Conservation (phyloP, 2,888 invertebrate species). For the Cantharis nigra region DNA sequence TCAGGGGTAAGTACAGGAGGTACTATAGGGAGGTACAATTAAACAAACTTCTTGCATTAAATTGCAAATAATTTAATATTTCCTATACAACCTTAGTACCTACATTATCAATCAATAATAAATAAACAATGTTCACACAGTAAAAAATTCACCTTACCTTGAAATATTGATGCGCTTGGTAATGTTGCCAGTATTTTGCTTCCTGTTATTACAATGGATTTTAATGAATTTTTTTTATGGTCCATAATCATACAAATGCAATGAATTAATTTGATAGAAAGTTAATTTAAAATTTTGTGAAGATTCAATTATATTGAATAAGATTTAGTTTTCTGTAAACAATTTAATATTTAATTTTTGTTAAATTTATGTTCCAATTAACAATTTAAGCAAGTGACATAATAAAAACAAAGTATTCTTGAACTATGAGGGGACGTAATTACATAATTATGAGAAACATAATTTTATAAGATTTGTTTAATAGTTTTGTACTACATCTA, state of each 20-base stretch:
- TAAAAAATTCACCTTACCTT: background rate
- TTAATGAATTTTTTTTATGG: background rate
- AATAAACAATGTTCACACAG: background rate
- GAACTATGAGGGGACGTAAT: background rate
- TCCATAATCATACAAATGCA: background rate
- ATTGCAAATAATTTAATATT: background rate
- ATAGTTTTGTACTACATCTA: background rate
- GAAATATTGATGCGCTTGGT: background rate
- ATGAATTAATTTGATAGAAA: background rate
- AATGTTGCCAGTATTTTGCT: background rate
- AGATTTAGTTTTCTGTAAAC: background rate
- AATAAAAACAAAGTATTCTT: background rate
- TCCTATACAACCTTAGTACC: background rate
- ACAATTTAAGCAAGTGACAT: background rate
- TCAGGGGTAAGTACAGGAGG: too few relatives aligned
- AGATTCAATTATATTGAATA: background rate
- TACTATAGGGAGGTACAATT: too few relatives aligned
- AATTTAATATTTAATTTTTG: background rate
- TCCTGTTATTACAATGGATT: background rate
- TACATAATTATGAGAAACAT: background rate
- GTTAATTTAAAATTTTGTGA: background rate
- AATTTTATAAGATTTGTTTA: background rate
- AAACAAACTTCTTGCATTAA: too few relatives aligned
- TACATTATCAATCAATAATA: background rate
- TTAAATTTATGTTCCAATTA: background rate